Conservation (phyloP, 2,797 vertebrate species). For the Petrocephalus sullivani region DNA sequence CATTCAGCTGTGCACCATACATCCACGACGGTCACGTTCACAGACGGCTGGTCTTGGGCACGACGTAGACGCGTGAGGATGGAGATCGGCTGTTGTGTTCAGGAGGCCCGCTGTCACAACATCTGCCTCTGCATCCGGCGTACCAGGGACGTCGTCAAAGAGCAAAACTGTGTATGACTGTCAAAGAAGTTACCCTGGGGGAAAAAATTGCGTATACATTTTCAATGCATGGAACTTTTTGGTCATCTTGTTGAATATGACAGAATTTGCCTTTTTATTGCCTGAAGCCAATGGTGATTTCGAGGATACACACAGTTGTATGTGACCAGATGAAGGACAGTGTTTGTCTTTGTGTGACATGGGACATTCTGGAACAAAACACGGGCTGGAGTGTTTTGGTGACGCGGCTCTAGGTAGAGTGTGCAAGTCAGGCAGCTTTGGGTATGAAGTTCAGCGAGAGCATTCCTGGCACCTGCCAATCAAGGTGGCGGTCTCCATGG, state of each 20-base stretch:
- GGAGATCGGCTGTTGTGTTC: neutral
- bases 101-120: neutral
- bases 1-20: neutral
- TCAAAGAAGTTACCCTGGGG: neutral
- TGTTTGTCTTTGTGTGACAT: neutral
- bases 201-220: neutral
- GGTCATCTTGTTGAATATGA: neutral
- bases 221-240: neutral
- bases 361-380: neutral
- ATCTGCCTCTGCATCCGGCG: neutral
- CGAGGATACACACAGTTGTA: neutral
- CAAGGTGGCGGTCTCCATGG: conserved; percentile 47
- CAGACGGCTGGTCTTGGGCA: neutral
- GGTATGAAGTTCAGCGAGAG: conserved; percentile 34
- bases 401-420: conserved; percentile 9
- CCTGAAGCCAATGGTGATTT: neutral
- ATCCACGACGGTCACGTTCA: neutral
- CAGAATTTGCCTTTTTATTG: neutral
- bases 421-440: conserved; percentile 47
- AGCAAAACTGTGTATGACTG: neutral
- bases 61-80: neutral
- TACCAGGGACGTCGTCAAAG: neutral
- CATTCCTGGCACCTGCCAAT: conserved; percentile 53
- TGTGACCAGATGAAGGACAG: neutral
- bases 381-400: neutral